Percentiles rank a stretch among this genome's conserved stretches.
Evolutionary conservation across 2,888 invertebrate genomes (phyloP).

Genomic region (Uropetala carovei): DNA sequence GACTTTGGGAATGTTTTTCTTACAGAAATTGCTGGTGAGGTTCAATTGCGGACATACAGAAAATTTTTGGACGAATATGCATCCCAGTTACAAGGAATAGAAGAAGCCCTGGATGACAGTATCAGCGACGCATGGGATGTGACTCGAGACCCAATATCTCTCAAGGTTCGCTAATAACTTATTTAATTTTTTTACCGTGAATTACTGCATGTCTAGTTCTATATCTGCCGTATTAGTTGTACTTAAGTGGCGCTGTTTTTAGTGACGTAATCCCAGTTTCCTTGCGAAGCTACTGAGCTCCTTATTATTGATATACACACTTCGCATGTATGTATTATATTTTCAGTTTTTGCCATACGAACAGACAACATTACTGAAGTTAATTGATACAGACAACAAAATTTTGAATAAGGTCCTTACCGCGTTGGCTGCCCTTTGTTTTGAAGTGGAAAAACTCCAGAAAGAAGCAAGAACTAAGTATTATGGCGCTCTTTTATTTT

Average conservation of each 20-base stretch:
- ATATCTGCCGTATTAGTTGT: neutral
- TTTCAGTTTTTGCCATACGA: constrained; percentile 78
- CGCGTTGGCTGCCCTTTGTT: constrained; percentile 86
- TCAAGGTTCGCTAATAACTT: constrained; percentile 69
- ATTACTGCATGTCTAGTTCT: neutral
- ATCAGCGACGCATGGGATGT: constrained; percentile 68
- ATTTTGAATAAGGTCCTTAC: constrained; percentile 87
- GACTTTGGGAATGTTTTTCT: neutral
- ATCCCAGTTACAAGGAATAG: constrained; percentile 72
- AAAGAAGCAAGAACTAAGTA: constrained; percentile 80
- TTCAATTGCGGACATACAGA: constrained; percentile 77
- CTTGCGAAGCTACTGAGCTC: no score
- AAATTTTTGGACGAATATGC: constrained; percentile 77
- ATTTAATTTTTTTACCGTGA: neutral
- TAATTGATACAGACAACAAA: constrained; percentile 90
- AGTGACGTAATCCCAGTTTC: neutral
- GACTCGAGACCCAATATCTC: constrained; percentile 69
- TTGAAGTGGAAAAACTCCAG: constrained; percentile 84
- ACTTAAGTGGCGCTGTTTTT: no score
- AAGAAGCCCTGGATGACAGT: constrained; percentile 71
- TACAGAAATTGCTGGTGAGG: constrained; percentile 75
- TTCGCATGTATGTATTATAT: neutral
- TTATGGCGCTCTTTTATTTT: constrained; percentile 81
- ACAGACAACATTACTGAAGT: constrained; percentile 81
- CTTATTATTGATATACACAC: neutral